These are phyloP conservation scores for Tokudaia muenninki DNA, from an alignment of 2,797 vertebrate species.

Conservation along the genomic window DNA sequence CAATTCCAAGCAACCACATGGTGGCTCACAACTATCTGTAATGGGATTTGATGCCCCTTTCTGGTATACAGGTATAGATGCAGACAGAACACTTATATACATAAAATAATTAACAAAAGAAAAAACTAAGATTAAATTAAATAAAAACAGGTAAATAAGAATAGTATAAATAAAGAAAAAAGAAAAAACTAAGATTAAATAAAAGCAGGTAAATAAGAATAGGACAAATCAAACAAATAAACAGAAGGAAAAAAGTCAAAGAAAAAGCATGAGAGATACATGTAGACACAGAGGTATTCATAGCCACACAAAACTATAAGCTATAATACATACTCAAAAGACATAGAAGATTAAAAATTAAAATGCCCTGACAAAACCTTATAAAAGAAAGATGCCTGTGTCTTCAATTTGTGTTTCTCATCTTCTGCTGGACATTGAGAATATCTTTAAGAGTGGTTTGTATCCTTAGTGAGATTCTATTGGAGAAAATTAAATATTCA, in stretches of 20 bases:
- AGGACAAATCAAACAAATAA: background rate
- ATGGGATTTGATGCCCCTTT: too few relatives aligned
- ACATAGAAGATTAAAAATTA: background rate
- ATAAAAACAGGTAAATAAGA: background rate
- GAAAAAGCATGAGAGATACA: background rate
- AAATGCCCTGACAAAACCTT: background rate
- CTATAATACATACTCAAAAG: background rate
- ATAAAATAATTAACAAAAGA: too few relatives aligned
- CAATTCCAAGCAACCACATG: too few relatives aligned
- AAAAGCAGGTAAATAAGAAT: background rate
- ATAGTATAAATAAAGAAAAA: too few relatives aligned
- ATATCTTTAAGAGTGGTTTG: background rate
- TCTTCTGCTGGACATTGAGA: rapidly evolving
- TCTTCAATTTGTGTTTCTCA: background rate
- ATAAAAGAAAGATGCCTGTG: background rate
- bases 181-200: background rate
- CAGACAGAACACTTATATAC: too few relatives aligned
- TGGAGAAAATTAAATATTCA: background rate
- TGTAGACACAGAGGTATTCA: background rate
- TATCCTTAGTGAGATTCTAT: background rate
- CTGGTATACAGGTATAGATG: too few relatives aligned
- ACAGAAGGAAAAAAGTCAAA: background rate
- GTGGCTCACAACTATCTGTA: too few relatives aligned
- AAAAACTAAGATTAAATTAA: too few relatives aligned
- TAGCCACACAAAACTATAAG: background rate